Percentiles rank a stretch among this genome's conserved stretches.
phyloP scores from a whole-genome alignment of 2,797 vertebrate species.

The Sphenopsis melanotis region DNA sequence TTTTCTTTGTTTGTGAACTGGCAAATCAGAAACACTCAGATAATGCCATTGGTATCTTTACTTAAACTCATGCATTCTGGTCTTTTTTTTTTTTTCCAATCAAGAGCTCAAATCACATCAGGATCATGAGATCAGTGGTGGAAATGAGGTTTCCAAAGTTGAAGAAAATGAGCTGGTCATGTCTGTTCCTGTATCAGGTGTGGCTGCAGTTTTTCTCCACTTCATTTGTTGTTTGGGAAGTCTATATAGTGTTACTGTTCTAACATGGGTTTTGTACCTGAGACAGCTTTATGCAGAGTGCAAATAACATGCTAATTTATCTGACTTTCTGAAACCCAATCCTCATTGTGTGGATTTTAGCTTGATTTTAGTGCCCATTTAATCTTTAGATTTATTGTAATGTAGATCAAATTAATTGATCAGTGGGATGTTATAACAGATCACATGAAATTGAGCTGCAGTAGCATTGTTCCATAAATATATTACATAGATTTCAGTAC shows the following conservation, averaged over 20 bases:
- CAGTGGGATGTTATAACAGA: neutral
- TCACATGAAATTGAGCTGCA: neutral
- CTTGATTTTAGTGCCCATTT: neutral
- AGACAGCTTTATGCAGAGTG: neutral
- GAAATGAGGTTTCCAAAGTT: slow-evolving; percentile 27
- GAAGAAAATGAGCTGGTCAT: neutral
- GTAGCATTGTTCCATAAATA: neutral
- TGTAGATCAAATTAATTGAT: neutral
- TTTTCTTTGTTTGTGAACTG: neutral
- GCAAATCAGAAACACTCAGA: neutral
- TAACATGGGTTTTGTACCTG: neutral
- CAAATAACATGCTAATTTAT: neutral
- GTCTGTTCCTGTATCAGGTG: slow-evolving; percentile 44
- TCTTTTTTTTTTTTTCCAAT: neutral
- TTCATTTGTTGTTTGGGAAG: neutral
- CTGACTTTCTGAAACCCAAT: neutral
- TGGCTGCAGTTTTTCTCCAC: neutral
- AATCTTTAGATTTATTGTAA: neutral
- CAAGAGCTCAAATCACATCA: slow-evolving; percentile 9
- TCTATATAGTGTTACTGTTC: neutral
- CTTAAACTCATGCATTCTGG: neutral
- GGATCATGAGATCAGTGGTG: slow-evolving; percentile 28
- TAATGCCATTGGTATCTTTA: neutral
- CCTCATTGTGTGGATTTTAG: neutral
- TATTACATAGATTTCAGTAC: neutral